Percentiles rank a stretch among this genome's conserved stretches.
Conservation (phyloP, 2,113 vertebrate species). For the Xyrauchen texanus region DNA sequence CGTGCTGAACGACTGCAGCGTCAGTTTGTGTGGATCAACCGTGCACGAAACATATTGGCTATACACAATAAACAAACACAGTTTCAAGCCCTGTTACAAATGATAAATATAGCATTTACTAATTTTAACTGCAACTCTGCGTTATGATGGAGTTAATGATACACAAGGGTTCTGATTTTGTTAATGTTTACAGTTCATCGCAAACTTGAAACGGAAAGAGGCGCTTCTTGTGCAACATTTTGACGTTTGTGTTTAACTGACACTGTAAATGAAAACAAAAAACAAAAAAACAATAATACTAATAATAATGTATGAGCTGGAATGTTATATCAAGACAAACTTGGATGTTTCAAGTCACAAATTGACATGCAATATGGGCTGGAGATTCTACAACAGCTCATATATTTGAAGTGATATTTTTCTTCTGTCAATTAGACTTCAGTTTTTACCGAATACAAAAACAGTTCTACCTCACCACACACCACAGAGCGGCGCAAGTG, state of each 20-base stretch:
- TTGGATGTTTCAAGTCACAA: no score
- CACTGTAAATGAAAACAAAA: not conserved
- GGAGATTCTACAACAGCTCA: not conserved
- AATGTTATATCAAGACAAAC: no score
- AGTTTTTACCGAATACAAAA: not conserved
- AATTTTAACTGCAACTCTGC: not conserved
- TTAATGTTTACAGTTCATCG: not conserved
- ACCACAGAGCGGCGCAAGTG: conserved; percentile 1
- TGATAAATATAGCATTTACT: not conserved
- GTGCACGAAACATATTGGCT: not conserved
- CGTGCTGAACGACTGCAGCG: conserved; percentile 60
- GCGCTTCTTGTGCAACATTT: not conserved
- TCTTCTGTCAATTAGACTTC: not conserved
- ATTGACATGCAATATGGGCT: no score
- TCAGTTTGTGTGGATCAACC: conserved; percentile 27
- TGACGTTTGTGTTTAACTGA: conserved; percentile 2
- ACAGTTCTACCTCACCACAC: not conserved
- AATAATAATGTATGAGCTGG: no score
- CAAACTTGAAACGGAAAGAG: not conserved
- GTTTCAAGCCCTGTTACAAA: conserved; percentile 13
- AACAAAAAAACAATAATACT: no score
- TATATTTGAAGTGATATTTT: no score
- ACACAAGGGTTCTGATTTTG: not conserved
- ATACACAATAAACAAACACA: not conserved
- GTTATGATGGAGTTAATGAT: not conserved